These are phyloP conservation scores for Heterochromis multidens DNA, from an alignment of 2,113 vertebrate species.

Conservation along the genomic window DNA sequence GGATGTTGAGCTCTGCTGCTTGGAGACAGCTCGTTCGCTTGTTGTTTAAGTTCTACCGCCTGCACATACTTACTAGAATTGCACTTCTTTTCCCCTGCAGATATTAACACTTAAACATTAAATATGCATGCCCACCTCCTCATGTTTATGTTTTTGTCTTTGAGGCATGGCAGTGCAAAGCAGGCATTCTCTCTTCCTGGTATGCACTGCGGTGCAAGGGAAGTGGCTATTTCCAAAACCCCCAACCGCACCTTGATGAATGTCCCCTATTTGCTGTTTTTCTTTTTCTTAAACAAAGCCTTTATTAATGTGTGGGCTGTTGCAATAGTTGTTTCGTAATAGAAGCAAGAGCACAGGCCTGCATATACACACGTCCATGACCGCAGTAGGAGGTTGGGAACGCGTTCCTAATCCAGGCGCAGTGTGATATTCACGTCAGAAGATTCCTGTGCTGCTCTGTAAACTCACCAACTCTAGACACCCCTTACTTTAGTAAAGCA, in stretches of 20 bases:
- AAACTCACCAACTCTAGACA: constrained; percentile 19
- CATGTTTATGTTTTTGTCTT: constrained; percentile 63
- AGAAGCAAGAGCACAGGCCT: neutral
- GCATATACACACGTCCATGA: neutral
- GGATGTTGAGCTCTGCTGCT: constrained; percentile 48
- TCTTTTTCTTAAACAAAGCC: constrained; percentile 2
- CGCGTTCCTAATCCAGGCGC: constrained; percentile 55
- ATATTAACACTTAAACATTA: constrained; percentile 63
- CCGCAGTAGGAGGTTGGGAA: constrained; percentile 57
- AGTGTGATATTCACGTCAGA: constrained; percentile 56
- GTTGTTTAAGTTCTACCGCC: constrained; percentile 52
- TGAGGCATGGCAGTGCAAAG: constrained; percentile 32
- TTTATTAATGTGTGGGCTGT: constrained; percentile 9
- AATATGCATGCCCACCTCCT: constrained; percentile 68
- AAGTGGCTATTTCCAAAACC: neutral
- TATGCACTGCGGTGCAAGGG: neutral
- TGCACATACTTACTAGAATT: constrained; percentile 26
- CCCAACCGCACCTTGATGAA: neutral
- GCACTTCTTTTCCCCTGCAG: constrained; percentile 51
- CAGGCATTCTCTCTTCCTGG: constrained; percentile 1
- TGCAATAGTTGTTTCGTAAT: neutral
- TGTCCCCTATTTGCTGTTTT: constrained; percentile 8
- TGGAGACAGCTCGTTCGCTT: constrained; percentile 59
- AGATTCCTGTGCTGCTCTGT: constrained; percentile 55
- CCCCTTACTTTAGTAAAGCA: constrained; percentile 12